Conservation (phyloP, 2,113 vertebrate species). For the Strix uralensis region DNA sequence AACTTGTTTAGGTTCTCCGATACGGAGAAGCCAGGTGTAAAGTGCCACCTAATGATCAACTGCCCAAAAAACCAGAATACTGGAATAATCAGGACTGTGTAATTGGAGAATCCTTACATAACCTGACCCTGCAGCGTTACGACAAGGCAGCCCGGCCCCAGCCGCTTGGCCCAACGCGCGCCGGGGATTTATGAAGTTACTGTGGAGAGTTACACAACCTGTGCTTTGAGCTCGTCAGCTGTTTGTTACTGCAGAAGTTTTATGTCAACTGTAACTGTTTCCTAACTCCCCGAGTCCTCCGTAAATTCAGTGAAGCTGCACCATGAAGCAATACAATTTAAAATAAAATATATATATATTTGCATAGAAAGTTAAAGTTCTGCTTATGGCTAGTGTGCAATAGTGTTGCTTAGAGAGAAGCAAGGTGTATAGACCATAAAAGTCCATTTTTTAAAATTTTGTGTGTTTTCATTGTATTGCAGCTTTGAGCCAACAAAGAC, state of each 20-base stretch:
- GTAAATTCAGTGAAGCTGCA: accelerated
- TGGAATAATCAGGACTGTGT: background rate
- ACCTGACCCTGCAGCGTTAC: background rate
- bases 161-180: background rate
- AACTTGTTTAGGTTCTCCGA: accelerated
- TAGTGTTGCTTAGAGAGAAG: background rate
- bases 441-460: background rate
- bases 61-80: background rate
- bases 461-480: background rate
- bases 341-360: background rate
- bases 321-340: background rate
- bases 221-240: background rate
- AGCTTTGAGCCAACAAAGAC: background rate
- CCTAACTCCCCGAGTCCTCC: background rate
- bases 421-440: background rate
- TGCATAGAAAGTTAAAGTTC: background rate
- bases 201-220: background rate
- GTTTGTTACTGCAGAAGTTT: background rate
- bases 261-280: background rate
- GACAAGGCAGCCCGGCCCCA: accelerated
- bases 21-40: background rate
- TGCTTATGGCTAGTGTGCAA: background rate
- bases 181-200: background rate
- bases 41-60: background rate
- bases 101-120: background rate